phyloP scores from a whole-genome alignment of 2,113 vertebrate genomes.

The Xenus cinereus region DNA sequence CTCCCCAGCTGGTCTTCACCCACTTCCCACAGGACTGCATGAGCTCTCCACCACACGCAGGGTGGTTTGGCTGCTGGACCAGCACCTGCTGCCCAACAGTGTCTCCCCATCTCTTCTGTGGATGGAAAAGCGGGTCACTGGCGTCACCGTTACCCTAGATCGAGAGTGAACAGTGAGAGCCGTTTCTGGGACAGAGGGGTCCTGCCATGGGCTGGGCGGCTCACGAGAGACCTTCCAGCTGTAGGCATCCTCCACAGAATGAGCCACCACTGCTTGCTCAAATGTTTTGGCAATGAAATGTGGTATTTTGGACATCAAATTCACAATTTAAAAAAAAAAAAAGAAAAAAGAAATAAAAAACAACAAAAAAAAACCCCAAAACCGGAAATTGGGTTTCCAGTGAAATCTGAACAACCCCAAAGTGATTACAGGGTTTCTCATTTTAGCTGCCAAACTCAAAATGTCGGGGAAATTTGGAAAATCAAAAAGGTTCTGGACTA shows the following conservation, averaged over 20 bases:
- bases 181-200: background rate
- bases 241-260: background rate
- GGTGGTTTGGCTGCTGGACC: background rate
- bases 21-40: background rate
- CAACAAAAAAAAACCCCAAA: background rate
- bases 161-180: background rate
- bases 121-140: rapidly evolving
- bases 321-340: background rate
- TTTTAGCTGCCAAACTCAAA: background rate
- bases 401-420: background rate
- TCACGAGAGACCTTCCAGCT: background rate
- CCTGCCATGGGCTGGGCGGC: background rate
- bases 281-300: background rate
- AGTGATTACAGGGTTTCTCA: background rate
- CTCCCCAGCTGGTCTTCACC: background rate
- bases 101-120: background rate
- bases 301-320: background rate
- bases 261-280: background rate
- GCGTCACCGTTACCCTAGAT: rapidly evolving
- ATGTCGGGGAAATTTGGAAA: background rate
- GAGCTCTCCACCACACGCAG: background rate
- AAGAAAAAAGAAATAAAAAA: background rate
- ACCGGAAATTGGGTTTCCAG: background rate
- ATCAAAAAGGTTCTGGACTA: background rate
- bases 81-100: background rate